Percentiles rank a stretch among this genome's conserved stretches.
Evolutionary conservation across 2,888 invertebrate genomes (phyloP).

Genomic region (Scaptomyza cyrtandrae): DNA sequence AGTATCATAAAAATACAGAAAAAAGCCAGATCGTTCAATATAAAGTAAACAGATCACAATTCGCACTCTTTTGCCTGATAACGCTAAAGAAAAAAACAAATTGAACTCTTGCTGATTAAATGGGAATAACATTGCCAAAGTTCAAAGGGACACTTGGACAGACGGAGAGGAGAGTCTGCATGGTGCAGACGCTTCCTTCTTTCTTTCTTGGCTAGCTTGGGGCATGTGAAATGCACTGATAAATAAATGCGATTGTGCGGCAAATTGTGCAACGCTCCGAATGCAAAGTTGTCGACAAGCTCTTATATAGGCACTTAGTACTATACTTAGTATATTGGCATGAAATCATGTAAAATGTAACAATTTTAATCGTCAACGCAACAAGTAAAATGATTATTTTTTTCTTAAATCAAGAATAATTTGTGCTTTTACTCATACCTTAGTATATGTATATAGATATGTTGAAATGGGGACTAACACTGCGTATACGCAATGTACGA

Average conservation of each 20-base stretch:
- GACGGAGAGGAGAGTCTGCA: constrained; percentile 27
- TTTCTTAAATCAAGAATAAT: constrained; percentile 20
- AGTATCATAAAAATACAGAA: neutral
- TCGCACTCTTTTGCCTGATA: constrained; percentile 57
- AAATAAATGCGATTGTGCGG: constrained; percentile 79
- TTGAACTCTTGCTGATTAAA: constrained; percentile 75
- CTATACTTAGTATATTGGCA: constrained; percentile 15
- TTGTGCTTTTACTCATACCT: constrained; percentile 6
- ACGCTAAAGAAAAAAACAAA: constrained; percentile 40
- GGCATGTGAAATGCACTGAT: constrained; percentile 66
- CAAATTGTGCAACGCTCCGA: constrained; percentile 76
- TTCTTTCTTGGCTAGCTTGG: constrained; percentile 26
- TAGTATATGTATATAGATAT: constrained; percentile 4
- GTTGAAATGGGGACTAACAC: constrained; percentile 13
- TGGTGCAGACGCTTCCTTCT: constrained; percentile 52
- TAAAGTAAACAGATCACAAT: constrained; percentile 57
- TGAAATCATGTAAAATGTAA: constrained; percentile 41
- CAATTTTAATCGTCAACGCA: constrained; percentile 24
- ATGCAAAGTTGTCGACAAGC: constrained; percentile 74
- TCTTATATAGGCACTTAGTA: constrained; percentile 45
- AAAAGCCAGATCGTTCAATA: constrained; percentile 16
- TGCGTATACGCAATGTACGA: constrained; percentile 67
- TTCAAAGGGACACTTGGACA: constrained; percentile 47
- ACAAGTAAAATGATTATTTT: constrained; percentile 51
- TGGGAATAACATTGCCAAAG: constrained; percentile 66